A percentile compares a stretch with the other conserved stretches of the same genome.
These are phyloP conservation scores for Paramormyrops hopkinsi DNA, from an alignment of 2,797 vertebrate genomes.

Conservation along the genomic window DNA sequence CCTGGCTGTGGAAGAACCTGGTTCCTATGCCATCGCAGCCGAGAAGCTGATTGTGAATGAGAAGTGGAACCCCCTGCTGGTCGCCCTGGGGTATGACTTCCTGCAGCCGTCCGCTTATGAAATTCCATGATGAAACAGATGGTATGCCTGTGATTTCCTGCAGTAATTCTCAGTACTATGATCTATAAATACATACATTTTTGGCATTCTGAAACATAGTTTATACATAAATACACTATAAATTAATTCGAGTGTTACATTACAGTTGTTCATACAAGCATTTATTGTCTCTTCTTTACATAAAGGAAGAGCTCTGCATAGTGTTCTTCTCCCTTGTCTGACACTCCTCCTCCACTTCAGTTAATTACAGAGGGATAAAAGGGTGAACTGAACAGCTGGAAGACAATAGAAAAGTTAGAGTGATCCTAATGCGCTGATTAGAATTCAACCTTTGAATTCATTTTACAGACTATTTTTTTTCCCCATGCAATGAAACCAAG, in stretches of 20 bases:
- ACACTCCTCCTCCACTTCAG: background rate
- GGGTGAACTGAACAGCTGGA: background rate
- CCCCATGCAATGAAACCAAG: background rate
- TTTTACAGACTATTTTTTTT: background rate
- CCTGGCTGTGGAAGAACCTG: slow-evolving; percentile 55
- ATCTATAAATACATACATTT: background rate
- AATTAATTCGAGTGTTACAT: background rate
- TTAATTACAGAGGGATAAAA: background rate
- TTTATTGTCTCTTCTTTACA: background rate
- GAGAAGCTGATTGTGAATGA: slow-evolving; percentile 66
- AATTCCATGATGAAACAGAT: background rate
- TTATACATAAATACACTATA: background rate
- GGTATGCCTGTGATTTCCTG: background rate
- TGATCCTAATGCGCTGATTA: background rate
- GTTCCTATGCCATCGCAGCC: slow-evolving; percentile 55
- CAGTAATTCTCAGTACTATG: background rate
- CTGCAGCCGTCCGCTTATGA: background rate
- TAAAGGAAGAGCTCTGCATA: background rate
- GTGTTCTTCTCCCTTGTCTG: background rate
- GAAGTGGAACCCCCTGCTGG: slow-evolving; percentile 64
- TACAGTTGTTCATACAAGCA: background rate
- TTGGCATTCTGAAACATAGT: background rate
- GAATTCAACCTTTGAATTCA: background rate
- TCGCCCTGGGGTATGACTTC: slow-evolving; percentile 58
- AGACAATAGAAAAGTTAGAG: background rate